phyloP scores from a whole-genome alignment of 2,113 vertebrate species.

The Alosa alosa region DNA sequence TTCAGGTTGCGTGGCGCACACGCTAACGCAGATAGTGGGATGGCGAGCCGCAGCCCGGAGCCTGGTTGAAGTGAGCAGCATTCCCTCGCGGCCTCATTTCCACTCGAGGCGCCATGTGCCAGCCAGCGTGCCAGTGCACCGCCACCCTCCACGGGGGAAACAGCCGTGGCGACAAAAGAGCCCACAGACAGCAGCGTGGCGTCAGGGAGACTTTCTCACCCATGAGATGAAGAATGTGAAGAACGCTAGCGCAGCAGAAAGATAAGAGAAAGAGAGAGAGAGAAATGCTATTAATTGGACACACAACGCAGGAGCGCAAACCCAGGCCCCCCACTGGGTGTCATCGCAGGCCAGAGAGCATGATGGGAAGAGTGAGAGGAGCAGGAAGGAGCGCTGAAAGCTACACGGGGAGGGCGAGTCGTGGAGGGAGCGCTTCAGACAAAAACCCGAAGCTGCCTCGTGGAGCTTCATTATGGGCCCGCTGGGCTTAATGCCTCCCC shows the following conservation, averaged over 20 bases:
- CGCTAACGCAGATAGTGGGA: background rate
- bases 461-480: background rate
- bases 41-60: no score
- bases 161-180: background rate
- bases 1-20: background rate
- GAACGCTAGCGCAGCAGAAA: no score
- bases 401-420: background rate
- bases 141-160: background rate
- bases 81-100: background rate
- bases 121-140: background rate
- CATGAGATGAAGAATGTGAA: background rate
- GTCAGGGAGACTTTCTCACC: background rate
- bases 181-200: background rate
- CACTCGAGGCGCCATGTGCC: background rate
- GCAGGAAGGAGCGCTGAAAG: background rate
- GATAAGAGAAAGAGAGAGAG: background rate
- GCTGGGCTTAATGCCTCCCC: background rate
- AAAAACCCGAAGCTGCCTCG: background rate
- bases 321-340: background rate
- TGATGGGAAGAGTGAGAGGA: background rate
- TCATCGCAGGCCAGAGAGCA: background rate
- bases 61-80: background rate
- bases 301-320: background rate
- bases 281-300: background rate
- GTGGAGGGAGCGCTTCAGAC: background rate